phyloP scores from a whole-genome alignment of 2,888 invertebrate species.

The Acanthosepion esculentum region DNA sequence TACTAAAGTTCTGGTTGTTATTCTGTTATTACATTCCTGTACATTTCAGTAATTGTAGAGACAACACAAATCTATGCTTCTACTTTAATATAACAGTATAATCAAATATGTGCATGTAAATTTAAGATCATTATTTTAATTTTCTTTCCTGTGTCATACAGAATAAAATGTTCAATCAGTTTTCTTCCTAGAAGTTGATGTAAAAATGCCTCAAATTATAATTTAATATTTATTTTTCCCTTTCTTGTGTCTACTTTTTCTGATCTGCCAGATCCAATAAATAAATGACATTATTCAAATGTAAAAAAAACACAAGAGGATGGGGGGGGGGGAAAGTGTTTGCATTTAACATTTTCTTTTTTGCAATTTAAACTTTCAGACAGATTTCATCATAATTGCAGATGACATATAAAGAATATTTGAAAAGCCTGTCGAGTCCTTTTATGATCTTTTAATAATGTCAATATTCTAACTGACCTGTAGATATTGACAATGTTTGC shows the following conservation, averaged over 20 bases:
- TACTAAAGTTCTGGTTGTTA: not conserved
- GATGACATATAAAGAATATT: not conserved
- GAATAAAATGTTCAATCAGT: constrained; percentile 14
- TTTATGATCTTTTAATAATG: constrained; percentile 22
- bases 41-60: not conserved
- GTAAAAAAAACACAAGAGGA: not conserved
- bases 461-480: not conserved
- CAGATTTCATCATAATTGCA: constrained; percentile 10
- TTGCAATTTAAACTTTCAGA: not conserved
- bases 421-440: not conserved
- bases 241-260: not conserved
- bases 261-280: constrained; percentile 33
- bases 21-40: not conserved
- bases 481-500: not conserved
- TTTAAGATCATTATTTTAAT: not conserved
- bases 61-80: not conserved
- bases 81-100: not conserved
- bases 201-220: not conserved
- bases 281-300: not conserved
- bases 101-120: not conserved
- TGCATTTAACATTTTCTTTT: not conserved
- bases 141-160: not conserved
- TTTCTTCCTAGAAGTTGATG: not conserved
- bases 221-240: not conserved
- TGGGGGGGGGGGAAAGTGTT: not conserved